These are phyloP conservation scores for Tringa solitaria DNA, from an alignment of 2,113 vertebrate species.

Conservation along the genomic window DNA sequence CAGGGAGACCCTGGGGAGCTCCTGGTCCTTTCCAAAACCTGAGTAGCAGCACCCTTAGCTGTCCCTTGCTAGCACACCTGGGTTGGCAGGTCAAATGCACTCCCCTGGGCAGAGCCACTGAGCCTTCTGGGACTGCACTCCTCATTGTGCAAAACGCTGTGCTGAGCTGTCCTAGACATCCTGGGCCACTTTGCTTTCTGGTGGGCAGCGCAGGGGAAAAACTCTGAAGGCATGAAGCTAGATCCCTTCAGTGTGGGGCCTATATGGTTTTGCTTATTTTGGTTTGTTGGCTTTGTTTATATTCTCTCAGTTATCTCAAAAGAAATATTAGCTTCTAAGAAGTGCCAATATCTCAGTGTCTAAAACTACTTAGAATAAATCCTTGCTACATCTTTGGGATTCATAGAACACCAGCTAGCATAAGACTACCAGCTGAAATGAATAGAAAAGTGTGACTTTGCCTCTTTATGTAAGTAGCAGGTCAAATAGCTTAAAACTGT, in stretches of 20 bases:
- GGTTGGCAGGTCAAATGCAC: not conserved
- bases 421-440: not conserved
- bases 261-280: not conserved
- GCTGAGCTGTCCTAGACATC: not conserved
- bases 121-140: not conserved
- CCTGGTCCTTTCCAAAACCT: not conserved
- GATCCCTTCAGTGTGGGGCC: not conserved
- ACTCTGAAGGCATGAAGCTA: not conserved
- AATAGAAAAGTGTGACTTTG: not conserved
- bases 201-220: not conserved
- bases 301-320: not conserved
- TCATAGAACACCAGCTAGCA: not conserved
- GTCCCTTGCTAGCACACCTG: not conserved
- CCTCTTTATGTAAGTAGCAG: not conserved
- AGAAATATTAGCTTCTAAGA: not conserved
- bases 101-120: rapidly evolving
- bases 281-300: not conserved
- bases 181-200: not conserved
- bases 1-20: not conserved
- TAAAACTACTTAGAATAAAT: not conserved
- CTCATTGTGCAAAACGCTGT: not conserved
- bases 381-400: not conserved
- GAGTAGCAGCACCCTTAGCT: not conserved
- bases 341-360: not conserved
- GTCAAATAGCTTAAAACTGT: not conserved